Evolutionary conservation across 1,140 invertebrate species (phyloP).

Genomic region (Hermetia illucens): DNA sequence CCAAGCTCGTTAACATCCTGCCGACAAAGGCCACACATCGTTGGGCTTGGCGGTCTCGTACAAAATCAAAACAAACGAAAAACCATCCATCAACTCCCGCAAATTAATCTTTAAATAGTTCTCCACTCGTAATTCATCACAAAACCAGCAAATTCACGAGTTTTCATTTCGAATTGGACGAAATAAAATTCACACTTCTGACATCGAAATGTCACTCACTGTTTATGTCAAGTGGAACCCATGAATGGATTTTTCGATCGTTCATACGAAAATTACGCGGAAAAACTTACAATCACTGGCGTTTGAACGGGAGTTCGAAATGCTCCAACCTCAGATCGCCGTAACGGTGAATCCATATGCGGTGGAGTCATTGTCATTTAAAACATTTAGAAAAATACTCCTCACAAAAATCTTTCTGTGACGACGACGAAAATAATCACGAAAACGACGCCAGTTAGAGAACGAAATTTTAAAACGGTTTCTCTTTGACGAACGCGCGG

Average conservation of each 20-base stretch:
- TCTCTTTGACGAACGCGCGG: no score
- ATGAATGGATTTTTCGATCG: background rate
- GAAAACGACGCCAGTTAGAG: no score
- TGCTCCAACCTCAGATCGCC: slow-evolving; percentile 23
- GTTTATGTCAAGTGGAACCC: background rate
- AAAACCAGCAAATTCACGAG: background rate
- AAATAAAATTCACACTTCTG: no score
- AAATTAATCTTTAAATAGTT: background rate
- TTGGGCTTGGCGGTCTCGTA: no score
- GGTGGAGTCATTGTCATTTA: slow-evolving; percentile 8
- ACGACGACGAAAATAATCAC: no score
- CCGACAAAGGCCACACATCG: no score
- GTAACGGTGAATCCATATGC: slow-evolving; percentile 21
- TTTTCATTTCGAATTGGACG: no score
- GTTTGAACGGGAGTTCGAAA: slow-evolving; percentile 11
- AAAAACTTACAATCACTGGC: background rate
- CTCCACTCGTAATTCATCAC: background rate
- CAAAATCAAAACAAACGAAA: no score
- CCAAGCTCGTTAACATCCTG: no score
- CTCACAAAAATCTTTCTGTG: no score
- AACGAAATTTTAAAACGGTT: no score
- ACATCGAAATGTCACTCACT: background rate
- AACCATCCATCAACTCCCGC: no score
- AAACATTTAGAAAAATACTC: background rate
- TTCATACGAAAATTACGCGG: background rate